Evolutionary conservation across 2,113 vertebrate species (phyloP).

Genomic region (Xerus inauris): DNA sequence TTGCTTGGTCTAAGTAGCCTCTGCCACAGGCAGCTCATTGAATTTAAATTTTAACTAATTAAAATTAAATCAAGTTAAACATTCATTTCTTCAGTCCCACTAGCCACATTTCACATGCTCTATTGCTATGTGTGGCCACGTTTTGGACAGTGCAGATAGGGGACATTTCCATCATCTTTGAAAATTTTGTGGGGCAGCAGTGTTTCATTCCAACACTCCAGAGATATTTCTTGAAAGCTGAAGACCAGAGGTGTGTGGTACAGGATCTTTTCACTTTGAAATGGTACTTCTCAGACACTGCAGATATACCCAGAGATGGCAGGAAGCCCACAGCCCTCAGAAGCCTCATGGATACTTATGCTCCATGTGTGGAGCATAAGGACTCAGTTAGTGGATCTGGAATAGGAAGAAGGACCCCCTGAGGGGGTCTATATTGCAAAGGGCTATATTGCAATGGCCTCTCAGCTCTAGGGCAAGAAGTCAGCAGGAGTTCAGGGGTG

Average conservation of each 20-base stretch:
- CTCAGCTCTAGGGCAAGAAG: not conserved
- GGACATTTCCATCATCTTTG: not conserved
- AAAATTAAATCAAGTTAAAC: not conserved
- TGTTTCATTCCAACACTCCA: not conserved
- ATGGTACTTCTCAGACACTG: not conserved
- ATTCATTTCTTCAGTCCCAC: not conserved
- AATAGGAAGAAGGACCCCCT: not conserved
- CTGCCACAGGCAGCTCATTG: not conserved
- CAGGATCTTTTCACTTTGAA: not conserved
- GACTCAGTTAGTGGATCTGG: not conserved
- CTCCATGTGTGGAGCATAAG: fast-evolving
- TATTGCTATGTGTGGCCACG: not conserved
- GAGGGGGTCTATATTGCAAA: not conserved
- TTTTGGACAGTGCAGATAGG: not conserved
- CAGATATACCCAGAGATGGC: not conserved
- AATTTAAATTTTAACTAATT: conserved; percentile 1
- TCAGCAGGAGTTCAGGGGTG: not conserved
- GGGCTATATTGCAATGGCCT: not conserved
- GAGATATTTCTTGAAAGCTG: not conserved
- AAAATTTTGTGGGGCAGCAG: not conserved
- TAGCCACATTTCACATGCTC: not conserved
- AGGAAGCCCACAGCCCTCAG: not conserved
- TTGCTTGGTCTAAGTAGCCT: not conserved
- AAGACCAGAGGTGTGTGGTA: not conserved
- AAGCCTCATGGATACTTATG: not conserved